Evolutionary conservation across 2,888 invertebrate species (phyloP).

Genomic region (Ophion ellenae): DNA sequence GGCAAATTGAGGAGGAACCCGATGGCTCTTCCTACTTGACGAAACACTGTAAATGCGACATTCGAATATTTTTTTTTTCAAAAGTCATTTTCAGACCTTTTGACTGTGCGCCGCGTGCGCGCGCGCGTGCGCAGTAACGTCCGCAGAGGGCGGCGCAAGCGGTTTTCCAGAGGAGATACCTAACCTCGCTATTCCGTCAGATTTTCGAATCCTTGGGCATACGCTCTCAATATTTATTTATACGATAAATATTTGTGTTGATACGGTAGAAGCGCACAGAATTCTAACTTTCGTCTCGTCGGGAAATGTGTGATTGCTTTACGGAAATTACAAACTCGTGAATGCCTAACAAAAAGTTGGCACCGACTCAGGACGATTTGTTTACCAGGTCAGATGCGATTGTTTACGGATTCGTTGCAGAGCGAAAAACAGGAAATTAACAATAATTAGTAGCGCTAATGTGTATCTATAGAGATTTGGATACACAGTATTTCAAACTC

Average conservation of each 20-base stretch:
- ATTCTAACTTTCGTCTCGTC: not conserved
- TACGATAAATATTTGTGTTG: conserved; percentile 13
- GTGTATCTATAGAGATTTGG: not conserved
- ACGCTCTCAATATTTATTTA: conserved; percentile 3
- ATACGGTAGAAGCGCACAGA: not conserved
- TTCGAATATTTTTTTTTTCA: not conserved
- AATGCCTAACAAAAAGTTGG: not conserved
- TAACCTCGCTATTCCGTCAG: conserved; percentile 37
- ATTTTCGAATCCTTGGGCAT: not conserved
- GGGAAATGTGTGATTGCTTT: not conserved
- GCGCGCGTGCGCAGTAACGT: not conserved
- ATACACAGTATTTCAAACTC: not conserved
- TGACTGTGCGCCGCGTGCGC: not conserved
- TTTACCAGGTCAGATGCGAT: not conserved
- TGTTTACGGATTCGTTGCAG: conserved; percentile 9
- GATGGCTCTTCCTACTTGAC: not conserved
- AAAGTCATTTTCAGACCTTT: not conserved
- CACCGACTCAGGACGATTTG: not conserved
- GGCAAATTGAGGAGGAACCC: not conserved
- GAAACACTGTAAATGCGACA: not conserved
- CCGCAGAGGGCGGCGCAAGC: not conserved
- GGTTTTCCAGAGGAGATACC: not conserved
- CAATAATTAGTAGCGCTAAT: not conserved
- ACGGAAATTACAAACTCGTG: not conserved
- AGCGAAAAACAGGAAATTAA: too few relatives aligned